These are phyloP conservation scores for Petromus typicus DNA, from an alignment of 2,113 vertebrate species.

Conservation along the genomic window DNA sequence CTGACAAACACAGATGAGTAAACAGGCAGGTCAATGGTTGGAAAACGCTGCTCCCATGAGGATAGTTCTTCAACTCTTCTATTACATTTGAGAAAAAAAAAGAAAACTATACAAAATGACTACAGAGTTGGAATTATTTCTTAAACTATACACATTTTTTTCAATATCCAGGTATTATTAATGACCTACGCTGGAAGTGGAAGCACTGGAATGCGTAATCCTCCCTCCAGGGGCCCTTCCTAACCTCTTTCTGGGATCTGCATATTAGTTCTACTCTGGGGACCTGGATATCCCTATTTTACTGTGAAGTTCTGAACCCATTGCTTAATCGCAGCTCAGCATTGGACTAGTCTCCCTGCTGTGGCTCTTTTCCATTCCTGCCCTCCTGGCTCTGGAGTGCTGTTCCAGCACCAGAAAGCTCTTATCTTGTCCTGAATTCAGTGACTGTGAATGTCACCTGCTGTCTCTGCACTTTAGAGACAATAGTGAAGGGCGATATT, in stretches of 20 bases:
- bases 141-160: background rate
- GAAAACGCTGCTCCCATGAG: background rate
- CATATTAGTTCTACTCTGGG: background rate
- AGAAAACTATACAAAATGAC: background rate
- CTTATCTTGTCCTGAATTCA: background rate
- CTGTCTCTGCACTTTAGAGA: background rate
- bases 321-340: background rate
- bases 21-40: background rate
- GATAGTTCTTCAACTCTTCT: background rate
- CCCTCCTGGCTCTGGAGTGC: background rate
- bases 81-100: background rate
- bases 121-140: background rate
- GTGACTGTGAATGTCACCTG: background rate
- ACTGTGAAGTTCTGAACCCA: background rate
- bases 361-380: background rate
- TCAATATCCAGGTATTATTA: background rate
- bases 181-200: background rate
- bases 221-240: background rate
- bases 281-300: background rate
- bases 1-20: background rate
- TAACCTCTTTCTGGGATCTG: background rate
- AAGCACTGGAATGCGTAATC: background rate
- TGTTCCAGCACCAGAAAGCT: background rate
- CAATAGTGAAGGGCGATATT: background rate
- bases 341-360: background rate